A percentile compares a stretch with the other conserved stretches of the same genome.
Evolutionary conservation across 1,140 invertebrate species (phyloP).

Genomic region (Scaptomyza hsui): DNA sequence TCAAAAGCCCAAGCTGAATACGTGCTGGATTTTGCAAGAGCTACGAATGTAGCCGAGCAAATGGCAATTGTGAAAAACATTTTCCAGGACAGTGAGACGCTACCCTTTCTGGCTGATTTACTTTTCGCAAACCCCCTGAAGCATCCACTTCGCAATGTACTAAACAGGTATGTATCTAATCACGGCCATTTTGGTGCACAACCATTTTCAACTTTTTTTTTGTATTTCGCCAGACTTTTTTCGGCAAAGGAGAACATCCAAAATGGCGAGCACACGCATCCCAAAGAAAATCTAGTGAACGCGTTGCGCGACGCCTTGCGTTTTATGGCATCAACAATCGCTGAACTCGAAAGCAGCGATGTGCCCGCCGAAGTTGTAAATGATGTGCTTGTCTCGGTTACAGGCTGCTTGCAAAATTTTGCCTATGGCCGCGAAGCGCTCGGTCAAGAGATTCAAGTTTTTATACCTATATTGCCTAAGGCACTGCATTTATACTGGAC

Average conservation of each 20-base stretch:
- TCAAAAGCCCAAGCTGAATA: constrained; percentile 18
- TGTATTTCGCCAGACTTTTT: constrained; percentile 44
- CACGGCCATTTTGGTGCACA: not conserved
- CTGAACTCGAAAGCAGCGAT: accelerated
- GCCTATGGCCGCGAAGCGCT: constrained; percentile 47
- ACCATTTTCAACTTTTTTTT: not conserved
- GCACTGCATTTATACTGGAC: constrained; percentile 42
- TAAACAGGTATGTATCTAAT: constrained; percentile 42
- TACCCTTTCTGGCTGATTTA: constrained; percentile 51
- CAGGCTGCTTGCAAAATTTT: constrained; percentile 59
- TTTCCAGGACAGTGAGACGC: constrained; percentile 2
- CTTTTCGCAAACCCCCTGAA: constrained; percentile 52
- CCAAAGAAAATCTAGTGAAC: constrained; percentile 5
- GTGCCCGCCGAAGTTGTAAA: constrained; percentile 20
- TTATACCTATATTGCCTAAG: constrained; percentile 39
- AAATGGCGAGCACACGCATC: constrained; percentile 2
- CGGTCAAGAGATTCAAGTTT: constrained; percentile 8
- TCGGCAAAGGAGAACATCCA: constrained; percentile 30
- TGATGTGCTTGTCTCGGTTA: constrained; percentile 51
- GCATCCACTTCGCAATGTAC: constrained; percentile 54
- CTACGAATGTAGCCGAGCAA: constrained; percentile 39
- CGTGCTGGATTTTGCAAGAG: constrained; percentile 36
- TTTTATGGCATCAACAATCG: not conserved
- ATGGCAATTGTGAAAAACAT: constrained; percentile 26
- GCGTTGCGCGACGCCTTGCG: constrained; percentile 35